Percentiles rank a stretch among this genome's conserved stretches.
Conservation (phyloP, 2,888 invertebrate genomes). For the Idaea biselata region DNA sequence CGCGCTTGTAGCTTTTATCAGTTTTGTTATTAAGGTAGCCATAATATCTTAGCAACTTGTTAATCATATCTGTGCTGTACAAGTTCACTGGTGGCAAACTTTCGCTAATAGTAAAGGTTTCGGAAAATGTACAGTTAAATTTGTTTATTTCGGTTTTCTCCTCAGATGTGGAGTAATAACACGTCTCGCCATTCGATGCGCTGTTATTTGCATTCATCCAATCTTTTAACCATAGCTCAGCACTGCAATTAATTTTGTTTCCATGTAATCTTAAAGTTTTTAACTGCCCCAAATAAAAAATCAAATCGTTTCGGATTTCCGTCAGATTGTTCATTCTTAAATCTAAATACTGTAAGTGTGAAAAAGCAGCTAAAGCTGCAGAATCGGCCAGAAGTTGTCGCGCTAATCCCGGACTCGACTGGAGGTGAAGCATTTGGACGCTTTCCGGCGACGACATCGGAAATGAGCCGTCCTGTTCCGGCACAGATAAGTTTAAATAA, state of each 20-base stretch:
- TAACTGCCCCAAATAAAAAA: conserved; percentile 85
- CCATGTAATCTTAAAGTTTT: conserved; percentile 84
- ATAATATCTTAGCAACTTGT: conserved; percentile 70
- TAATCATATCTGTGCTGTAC: conserved; percentile 77
- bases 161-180: conserved; percentile 71
- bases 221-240: conserved; percentile 83
- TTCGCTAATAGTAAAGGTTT: conserved; percentile 75
- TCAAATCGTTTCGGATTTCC: conserved; percentile 82
- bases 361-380: conserved; percentile 85
- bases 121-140: conserved; percentile 74
- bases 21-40: conserved; percentile 74
- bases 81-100: conserved; percentile 74
- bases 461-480: conserved; percentile 83
- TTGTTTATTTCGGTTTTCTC: conserved; percentile 67
- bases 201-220: conserved; percentile 83
- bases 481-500: conserved; percentile 80
- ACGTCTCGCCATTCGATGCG: conserved; percentile 59
- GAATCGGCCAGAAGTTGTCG: conserved; percentile 85
- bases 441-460: conserved; percentile 86
- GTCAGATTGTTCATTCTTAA: conserved; percentile 83
- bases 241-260: conserved; percentile 86
- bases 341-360: conserved; percentile 85
- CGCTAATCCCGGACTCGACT: conserved; percentile 86
- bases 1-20: conserved; percentile 53
- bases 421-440: conserved; percentile 87